Conservation (phyloP, 1,140 invertebrate species). For the Calephelis virginiensis region DNA sequence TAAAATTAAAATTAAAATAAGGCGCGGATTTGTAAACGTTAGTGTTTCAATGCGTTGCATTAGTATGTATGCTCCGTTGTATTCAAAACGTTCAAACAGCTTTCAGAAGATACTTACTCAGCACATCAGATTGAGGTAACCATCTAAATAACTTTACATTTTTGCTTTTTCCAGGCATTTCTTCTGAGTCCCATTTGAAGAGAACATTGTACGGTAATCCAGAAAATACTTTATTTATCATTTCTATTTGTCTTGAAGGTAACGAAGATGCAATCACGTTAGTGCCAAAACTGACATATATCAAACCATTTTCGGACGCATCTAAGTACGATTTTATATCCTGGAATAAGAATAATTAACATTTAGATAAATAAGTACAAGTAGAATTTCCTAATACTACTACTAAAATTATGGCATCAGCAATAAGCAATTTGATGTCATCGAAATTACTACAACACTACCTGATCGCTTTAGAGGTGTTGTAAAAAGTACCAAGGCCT, state of each 20-base stretch:
- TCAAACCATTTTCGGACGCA: constrained; percentile 41
- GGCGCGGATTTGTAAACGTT: too few species aligned
- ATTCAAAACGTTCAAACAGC: too few species aligned
- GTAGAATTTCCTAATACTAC: too few species aligned
- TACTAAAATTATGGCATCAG: too few species aligned
- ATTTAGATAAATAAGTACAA: too few species aligned
- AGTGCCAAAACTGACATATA: constrained; percentile 55
- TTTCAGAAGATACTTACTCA: constrained; percentile 53
- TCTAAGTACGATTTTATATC: constrained; percentile 46
- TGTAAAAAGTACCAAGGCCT: too few species aligned
- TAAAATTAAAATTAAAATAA: too few species aligned
- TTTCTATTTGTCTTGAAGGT: constrained; percentile 50
- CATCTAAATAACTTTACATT: constrained; percentile 71
- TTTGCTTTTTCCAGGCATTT: constrained; percentile 33
- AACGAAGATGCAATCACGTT: constrained; percentile 66
- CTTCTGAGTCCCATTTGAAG: constrained; percentile 75
- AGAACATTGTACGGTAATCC: constrained; percentile 72
- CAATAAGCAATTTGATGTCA: too few species aligned
- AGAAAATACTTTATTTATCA: constrained; percentile 70
- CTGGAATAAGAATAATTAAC: constrained; percentile 30
- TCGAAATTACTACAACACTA: too few species aligned
- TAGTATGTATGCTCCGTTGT: too few species aligned
- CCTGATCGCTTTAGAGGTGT: too few species aligned
- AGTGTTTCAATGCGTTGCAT: too few species aligned
- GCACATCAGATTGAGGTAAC: constrained; percentile 77